A percentile compares a stretch with the other conserved stretches of the same genome.
Evolutionary conservation across 2,113 vertebrate genomes (phyloP).

Genomic region (Pavo muticus): DNA sequence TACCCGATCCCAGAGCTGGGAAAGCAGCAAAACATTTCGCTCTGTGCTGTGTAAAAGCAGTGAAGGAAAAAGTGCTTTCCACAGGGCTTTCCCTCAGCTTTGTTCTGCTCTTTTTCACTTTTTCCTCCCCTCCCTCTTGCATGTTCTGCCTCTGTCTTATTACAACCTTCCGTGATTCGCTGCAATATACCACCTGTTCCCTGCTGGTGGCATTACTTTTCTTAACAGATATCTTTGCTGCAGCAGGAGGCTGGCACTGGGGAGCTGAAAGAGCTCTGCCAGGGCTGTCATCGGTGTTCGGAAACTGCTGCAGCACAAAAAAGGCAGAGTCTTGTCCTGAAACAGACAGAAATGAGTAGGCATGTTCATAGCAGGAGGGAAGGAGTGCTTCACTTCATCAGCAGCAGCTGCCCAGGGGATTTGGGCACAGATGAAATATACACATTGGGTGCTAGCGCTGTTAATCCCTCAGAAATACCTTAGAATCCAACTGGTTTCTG

Average conservation of each 20-base stretch:
- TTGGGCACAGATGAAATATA: background rate
- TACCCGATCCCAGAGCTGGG: background rate
- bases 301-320: background rate
- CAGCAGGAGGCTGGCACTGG: background rate
- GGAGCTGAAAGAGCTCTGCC: background rate
- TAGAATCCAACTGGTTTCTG: background rate
- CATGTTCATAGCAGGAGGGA: background rate
- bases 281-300: background rate
- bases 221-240: constrained; percentile 29
- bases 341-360: background rate
- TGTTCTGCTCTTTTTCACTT: background rate
- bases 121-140: background rate
- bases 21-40: background rate
- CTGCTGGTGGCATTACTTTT: constrained; percentile 45
- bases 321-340: background rate
- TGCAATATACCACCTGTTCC: constrained; percentile 56
- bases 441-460: background rate
- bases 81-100: background rate
- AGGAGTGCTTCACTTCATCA: background rate
- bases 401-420: background rate
- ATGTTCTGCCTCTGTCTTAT: background rate
- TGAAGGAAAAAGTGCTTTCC: background rate
- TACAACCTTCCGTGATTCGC: constrained; percentile 23
- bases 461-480: background rate
- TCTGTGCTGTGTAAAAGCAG: background rate